Base-by-base conservation (phyloP, 1,140 invertebrate genomes). In the Acromyrmex charruanus region DNA sequence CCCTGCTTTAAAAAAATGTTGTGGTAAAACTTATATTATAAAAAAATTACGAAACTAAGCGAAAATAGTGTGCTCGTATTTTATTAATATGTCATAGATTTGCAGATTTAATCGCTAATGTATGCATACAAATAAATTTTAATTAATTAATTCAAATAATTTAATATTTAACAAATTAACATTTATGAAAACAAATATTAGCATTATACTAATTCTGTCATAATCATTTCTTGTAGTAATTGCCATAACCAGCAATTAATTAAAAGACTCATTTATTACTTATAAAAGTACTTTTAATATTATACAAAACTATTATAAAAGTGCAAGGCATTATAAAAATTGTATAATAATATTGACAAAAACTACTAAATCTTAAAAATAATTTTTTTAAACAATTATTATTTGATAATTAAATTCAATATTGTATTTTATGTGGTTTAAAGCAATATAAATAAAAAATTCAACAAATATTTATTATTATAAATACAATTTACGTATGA, bases 91-190 rank as follows among this genome's bases (percentile, higher is more conserved):
- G 25, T 55, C 14, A 1, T 55, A n/a, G 31, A 35, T 58, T 31
- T 28, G 53, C n/a, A 18, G 6, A 58, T 59, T 75, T 58, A 39
- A 21, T 2, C 18, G 25, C 9, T 12, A 21, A 6, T 58, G 9
- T 14, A 0, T 72, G 3, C 2, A 44, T 25, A 53, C 39, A 28
- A 53, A 21, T 55, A 58, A 75, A 35, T 31, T 35, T 39, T 75
- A 75, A 75, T 59, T 35, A 75, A 35, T 4, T 35, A 75, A 35
- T 14, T 35, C 12, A 31, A 53, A 72, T 53, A 53, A 51, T 9
- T 53, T 51, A 72, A 72, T 72, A 6, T 31, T 53, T 55, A 18
- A 71, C 53, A 53, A 72, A n/a, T 2, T 75, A 35, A 59, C 3
- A 10, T 35, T 35, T 39, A 35, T 35, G 31, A 58, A 10, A 75